Conservation (phyloP, 2,113 vertebrate species). For the Tragelaphus scriptus region DNA sequence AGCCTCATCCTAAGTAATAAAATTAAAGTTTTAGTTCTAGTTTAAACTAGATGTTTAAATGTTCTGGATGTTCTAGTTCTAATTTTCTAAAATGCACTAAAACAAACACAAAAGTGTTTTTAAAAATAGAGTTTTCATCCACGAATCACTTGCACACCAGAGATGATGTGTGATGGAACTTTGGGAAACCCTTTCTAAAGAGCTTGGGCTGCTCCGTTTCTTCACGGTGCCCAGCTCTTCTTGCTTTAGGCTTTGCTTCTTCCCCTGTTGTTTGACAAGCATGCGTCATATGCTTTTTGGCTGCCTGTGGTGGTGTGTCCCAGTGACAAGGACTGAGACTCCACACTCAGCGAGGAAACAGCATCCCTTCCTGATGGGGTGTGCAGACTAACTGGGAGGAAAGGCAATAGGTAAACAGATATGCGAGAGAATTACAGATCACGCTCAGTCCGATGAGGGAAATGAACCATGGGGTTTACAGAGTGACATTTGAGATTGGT, state of each 20-base stretch:
- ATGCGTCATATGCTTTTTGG: neutral
- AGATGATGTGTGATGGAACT: neutral
- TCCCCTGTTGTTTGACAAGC: neutral
- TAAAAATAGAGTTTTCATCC: neutral
- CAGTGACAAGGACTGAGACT: neutral
- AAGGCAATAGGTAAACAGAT: neutral
- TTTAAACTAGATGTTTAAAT: neutral
- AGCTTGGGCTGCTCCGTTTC: neutral
- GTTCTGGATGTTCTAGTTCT: neutral
- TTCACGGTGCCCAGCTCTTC: neutral
- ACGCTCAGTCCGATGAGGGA: neutral
- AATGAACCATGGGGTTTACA: neutral
- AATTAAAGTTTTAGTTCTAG: neutral
- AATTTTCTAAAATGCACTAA: slow-evolving; percentile 5
- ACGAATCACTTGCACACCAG: neutral
- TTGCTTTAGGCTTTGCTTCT: neutral
- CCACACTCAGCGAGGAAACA: neutral
- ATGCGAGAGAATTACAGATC: neutral
- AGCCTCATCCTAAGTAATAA: neutral
- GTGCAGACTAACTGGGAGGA: neutral
- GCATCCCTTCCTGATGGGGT: neutral
- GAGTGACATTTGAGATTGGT: neutral
- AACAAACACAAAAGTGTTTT: neutral
- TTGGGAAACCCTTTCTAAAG: neutral
- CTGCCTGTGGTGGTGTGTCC: neutral